Base-by-base conservation (phyloP, 2,797 vertebrate species). In the Melanotaenia boesemani region DNA sequence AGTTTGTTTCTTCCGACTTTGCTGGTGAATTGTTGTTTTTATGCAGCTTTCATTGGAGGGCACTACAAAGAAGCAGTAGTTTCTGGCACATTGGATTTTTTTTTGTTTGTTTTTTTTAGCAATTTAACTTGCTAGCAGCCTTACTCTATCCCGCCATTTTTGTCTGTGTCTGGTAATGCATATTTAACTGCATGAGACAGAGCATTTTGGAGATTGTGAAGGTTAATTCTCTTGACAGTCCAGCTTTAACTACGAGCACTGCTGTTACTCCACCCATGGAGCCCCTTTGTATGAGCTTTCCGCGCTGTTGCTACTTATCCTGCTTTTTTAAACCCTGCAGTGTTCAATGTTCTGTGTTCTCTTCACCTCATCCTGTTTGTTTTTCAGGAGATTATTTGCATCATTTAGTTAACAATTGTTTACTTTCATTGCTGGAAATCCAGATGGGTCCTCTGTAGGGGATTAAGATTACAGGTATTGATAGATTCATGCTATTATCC, bases 341-440 rank as follows among this genome's bases (percentile, higher is more conserved):
- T 77, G 70, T 86, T 83, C 75, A 75, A 83, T 83, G 81, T 76
- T 74, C 70, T 82, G 32, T 69, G 41, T 63, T 57, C 73, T 55
- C 54, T 76, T 86, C 58, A 76, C 70, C 74, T 86, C 28, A 3
- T 64, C 62, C 67, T 55, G 61, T 74, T 78, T 77, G 63, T 73
- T 83, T 30, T 78, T 22, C 66, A 63, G 65, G 83, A 77, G 78
- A 88, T 89, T 84, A 85, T 87, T 87, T 80, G 74, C 74, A 75
- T 87, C 60, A 80, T 87, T 91, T 88, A 74, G 70, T 72, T 72
- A 82, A 73, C 75, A 80, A 72, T 83, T 89, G 81, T 89, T 91
- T 90, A 86, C 82, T 81, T 89, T 83, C 64, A 81, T 88, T 77
- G 67, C 76, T 76, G 67, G 57, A 84, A 72, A 86, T 85, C 76